Evolutionary conservation across 1,140 invertebrate genomes (phyloP), one percentile per base, ranked within the genome.

Genomic region (Andrena cerasifolii): DNA sequence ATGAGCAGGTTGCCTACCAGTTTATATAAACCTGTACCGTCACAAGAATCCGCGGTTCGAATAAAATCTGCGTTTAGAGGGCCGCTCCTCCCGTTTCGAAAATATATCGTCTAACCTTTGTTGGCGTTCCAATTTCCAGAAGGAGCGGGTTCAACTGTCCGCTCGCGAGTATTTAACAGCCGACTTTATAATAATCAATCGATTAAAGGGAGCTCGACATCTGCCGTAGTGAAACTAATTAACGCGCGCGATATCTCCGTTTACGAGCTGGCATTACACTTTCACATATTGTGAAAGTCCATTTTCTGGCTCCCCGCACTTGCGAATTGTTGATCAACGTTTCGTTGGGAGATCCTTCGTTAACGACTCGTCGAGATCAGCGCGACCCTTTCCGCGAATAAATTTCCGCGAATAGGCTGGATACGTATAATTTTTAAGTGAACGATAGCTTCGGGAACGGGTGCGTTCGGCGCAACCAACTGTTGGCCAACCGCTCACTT

Each of bases 1-100:
- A 62, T 45, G 45, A 77, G 26, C 67, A 71, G 75, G 75, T 77
- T 77, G 56, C 62, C 71, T 14, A 77, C 61, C 33, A 61, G 5
- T 24, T 61, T 77, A 10, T 33, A 4, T 62, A 62, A 58, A 71
- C 3, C 0, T 62, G 51, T 59, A 36, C 5, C 10, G 2, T 21
- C 8, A 21, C 1, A 68, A 56, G 28, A n/a, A 5, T 18, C 43
- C 31, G 16, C 12, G 5, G 31, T 45, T 49, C 24, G 10, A 43
- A 26, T 43, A 45, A 14, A 26, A 3, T 14, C 31, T 8, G 8
- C 7, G 12, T 36, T 36, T 12, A 14, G 12, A 1, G 12, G n/a
- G 8, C 56, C 28, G 5, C 56, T 24, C 4, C n/a, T 4, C 14
- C 24, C 1, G 31, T 36, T 54, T 28, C 62, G 26, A 31, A 49